Percentiles rank a stretch among this genome's conserved stretches.
These are phyloP conservation scores for human DNA, from an alignment of 2,113 vertebrate species.

Conservation along the genomic window DNA sequence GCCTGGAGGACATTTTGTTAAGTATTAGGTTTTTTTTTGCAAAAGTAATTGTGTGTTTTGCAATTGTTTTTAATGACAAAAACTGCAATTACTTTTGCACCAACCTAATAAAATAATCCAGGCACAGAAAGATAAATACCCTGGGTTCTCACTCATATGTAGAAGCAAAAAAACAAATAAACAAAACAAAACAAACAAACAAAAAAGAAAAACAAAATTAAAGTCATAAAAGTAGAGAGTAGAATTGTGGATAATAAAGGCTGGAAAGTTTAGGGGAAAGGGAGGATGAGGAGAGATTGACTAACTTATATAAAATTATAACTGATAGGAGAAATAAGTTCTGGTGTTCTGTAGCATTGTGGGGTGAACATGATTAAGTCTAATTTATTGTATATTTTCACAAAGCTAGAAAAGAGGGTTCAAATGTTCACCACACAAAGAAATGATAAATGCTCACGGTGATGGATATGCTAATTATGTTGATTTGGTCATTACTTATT, in stretches of 20 bases:
- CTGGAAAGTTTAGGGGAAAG: rapidly evolving
- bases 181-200: too few species aligned
- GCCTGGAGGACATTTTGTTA: neutral
- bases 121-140: neutral
- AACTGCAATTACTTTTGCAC: too few species aligned
- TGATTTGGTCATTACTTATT: neutral
- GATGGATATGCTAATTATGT: neutral
- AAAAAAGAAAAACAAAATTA: too few species aligned
- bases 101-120: neutral
- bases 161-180: neutral
- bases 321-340: neutral
- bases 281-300: neutral
- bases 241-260: neutral
- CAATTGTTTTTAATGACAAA: too few species aligned
- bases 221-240: neutral
- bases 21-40: neutral
- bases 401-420: neutral
- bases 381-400: neutral
- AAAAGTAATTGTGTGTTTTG: too few species aligned
- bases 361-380: neutral
- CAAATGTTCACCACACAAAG: neutral
- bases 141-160: too few species aligned
- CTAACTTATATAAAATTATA: neutral
- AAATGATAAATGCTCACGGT: neutral
- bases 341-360: neutral